These are phyloP conservation scores for Ellobium chinense DNA, from an alignment of 2,888 invertebrate species.

Conservation along the genomic window DNA sequence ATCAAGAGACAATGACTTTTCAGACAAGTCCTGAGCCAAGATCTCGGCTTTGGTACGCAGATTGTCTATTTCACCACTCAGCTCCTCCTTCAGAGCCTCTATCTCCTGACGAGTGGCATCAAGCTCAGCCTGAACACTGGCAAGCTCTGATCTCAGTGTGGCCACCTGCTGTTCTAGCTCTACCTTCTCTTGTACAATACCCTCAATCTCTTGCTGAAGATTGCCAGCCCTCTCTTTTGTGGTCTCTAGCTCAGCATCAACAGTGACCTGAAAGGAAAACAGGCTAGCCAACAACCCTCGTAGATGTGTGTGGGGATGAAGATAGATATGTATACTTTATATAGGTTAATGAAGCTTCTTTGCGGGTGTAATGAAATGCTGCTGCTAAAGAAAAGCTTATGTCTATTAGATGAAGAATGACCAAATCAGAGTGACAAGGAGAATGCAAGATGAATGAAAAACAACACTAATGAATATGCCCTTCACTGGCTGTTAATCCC, in stretches of 20 bases:
- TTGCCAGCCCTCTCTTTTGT: neutral
- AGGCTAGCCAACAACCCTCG: constrained; percentile 25
- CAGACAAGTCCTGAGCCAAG: constrained; percentile 77
- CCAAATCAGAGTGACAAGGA: too few relatives aligned
- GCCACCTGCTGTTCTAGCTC: constrained; percentile 11
- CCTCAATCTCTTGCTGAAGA: constrained; percentile 17
- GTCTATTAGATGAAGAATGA: too few relatives aligned
- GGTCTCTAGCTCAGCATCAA: constrained; percentile 19
- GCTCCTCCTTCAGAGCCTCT: constrained; percentile 43
- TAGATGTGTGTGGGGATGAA: too few relatives aligned
- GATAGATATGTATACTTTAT: too few relatives aligned
- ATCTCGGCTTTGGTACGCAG: constrained; percentile 40
- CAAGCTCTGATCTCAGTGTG: neutral
- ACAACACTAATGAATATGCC: too few relatives aligned
- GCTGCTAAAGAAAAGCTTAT: too few relatives aligned
- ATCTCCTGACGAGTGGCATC: constrained; percentile 21
- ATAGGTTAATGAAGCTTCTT: too few relatives aligned
- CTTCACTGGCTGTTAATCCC: too few relatives aligned
- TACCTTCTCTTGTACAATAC: neutral
- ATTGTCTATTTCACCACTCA: constrained; percentile 43
- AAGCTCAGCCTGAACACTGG: constrained; percentile 31
- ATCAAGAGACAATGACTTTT: constrained; percentile 45
- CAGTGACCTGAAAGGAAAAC: constrained; percentile 39
- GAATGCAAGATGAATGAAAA: too few relatives aligned
- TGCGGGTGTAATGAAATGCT: too few relatives aligned